Conservation (phyloP, 2,113 vertebrate genomes). For the Eretmochelys imbricata region DNA sequence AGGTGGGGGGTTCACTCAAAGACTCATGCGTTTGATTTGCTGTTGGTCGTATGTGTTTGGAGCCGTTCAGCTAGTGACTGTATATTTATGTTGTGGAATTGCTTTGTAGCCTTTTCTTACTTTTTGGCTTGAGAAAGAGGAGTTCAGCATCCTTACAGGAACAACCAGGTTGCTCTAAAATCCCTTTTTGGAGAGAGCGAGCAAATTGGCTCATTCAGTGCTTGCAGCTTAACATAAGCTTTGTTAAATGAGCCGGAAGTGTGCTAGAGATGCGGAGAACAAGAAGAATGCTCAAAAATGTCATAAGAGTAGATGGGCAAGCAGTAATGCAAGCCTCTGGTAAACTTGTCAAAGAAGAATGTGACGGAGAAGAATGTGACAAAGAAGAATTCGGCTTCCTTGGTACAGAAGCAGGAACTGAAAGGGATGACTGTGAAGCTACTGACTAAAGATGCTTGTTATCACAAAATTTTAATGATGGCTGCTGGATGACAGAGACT, state of each 20-base stretch:
- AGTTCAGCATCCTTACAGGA: constrained; percentile 6
- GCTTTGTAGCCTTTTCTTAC: neutral
- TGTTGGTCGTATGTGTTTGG: neutral
- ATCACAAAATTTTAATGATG: constrained; percentile 30
- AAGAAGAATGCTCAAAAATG: constrained; percentile 19
- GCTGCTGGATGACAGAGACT: constrained; percentile 41
- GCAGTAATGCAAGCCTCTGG: neutral
- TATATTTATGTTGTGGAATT: neutral
- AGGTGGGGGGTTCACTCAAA: neutral
- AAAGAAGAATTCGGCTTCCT: neutral
- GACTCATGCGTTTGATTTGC: neutral
- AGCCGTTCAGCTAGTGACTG: neutral
- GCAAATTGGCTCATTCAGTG: neutral
- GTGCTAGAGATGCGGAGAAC: neutral
- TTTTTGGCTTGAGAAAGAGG: neutral
- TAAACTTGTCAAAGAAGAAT: constrained; percentile 4
- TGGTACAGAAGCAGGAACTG: neutral
- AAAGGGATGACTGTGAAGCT: neutral
- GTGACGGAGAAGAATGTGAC: neutral
- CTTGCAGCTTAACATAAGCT: neutral
- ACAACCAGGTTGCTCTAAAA: neutral
- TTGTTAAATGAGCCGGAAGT: neutral
- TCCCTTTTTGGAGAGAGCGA: constrained; percentile 1
- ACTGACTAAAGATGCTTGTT: constrained; percentile 12
- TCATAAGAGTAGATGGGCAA: constrained; percentile 15